Percentiles rank a stretch among this genome's conserved stretches.
Conservation (phyloP, 2,888 invertebrate species). For the Nephrotoma flavescens region DNA sequence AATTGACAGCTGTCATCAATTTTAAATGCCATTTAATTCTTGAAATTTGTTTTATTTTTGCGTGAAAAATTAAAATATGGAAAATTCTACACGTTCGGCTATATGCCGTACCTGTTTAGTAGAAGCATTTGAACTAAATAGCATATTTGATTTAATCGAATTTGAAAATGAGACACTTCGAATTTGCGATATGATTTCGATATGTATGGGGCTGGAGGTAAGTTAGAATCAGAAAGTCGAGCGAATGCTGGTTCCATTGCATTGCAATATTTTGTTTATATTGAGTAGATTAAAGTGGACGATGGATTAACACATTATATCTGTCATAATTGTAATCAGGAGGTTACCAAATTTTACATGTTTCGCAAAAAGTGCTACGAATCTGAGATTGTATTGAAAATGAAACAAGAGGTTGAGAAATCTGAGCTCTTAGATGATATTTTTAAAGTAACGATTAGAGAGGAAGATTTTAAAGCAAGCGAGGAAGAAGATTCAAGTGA, state of each 20-base stretch:
- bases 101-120: not conserved
- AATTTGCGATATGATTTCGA: not conserved
- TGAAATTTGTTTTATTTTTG: too few relatives aligned
- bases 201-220: not conserved
- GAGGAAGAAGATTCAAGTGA: too few relatives aligned
- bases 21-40: too few relatives aligned
- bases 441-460: too few relatives aligned
- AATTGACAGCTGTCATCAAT: too few relatives aligned
- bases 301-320: not conserved
- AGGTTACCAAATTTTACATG: not conserved
- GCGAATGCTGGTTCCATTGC: too few relatives aligned
- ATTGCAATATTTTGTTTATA: too few relatives aligned
- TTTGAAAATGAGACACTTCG: not conserved
- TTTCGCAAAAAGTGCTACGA: not conserved
- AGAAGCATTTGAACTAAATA: not conserved
- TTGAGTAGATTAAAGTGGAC: not conserved
- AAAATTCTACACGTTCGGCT: not conserved
- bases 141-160: not conserved
- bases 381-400: not conserved
- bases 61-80: not conserved
- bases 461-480: too few relatives aligned
- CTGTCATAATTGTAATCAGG: not conserved
- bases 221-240: not conserved
- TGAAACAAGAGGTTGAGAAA: too few relatives aligned
- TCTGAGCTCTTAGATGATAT: too few relatives aligned